A percentile compares a stretch with the other conserved stretches of the same genome.
Conservation (phyloP, 2,113 vertebrate genomes). For the Bagarius yarrelli region DNA sequence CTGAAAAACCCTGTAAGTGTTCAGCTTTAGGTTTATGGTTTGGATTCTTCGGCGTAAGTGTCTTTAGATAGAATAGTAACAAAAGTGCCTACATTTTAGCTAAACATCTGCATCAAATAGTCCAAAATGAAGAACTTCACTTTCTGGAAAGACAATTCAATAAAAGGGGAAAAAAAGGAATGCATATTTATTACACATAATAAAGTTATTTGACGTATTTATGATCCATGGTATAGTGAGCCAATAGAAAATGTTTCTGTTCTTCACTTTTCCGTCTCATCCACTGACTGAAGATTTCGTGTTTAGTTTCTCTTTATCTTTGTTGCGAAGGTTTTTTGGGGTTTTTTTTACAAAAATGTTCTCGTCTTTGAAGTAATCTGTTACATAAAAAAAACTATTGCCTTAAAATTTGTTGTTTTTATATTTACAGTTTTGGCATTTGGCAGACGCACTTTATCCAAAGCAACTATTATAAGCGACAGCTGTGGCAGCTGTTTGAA, state of each 20-base stretch:
- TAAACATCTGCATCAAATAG: neutral
- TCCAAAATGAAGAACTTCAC: neutral
- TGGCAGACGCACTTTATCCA: no score
- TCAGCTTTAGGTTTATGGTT: neutral
- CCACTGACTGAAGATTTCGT: neutral
- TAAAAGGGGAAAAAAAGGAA: neutral
- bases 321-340: neutral
- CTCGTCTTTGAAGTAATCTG: neutral
- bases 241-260: neutral
- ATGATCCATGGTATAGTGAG: neutral
- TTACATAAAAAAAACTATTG: neutral
- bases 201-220: neutral
- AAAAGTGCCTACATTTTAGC: neutral
- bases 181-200: neutral
- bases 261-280: neutral
- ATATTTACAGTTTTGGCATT: no score
- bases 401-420: neutral
- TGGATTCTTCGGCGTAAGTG: constrained; percentile 8
- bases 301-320: neutral
- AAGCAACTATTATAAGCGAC: no score
- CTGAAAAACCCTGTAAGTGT: neutral
- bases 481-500: no score
- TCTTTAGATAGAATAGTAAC: neutral
- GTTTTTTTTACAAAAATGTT: neutral
- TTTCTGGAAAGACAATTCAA: neutral